These are phyloP conservation scores for Pseudolycoriella hygida DNA, from an alignment of 2,888 invertebrate species.

Conservation along the genomic window DNA sequence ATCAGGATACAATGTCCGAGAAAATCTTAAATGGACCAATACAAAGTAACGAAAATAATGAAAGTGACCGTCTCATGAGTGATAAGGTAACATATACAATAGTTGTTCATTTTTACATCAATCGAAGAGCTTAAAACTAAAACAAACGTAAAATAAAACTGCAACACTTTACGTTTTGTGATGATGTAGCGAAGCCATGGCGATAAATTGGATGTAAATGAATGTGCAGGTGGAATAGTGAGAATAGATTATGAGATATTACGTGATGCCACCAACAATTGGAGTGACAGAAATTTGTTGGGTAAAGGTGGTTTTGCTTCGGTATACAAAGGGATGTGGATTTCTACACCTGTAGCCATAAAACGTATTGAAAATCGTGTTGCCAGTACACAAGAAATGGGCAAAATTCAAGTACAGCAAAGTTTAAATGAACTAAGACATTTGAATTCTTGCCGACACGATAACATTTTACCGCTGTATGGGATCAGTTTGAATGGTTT, in stretches of 20 bases:
- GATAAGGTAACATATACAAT: no score
- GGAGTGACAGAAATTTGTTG: conserved; percentile 50
- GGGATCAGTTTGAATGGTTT: conserved; percentile 49
- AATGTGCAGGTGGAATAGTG: conserved; percentile 35
- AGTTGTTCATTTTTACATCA: no score
- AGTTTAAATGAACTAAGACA: conserved; percentile 59
- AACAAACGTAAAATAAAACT: no score
- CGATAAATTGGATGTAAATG: conserved; percentile 15
- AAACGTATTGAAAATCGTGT: conserved; percentile 53
- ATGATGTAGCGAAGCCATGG: not conserved
- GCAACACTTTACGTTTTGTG: not conserved
- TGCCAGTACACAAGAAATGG: conserved; percentile 17
- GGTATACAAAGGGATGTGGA: conserved; percentile 78
- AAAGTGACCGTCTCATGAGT: no score
- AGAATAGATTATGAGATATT: conserved; percentile 63
- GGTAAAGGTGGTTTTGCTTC: conserved; percentile 87
- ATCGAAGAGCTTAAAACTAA: no score
- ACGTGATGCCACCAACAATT: conserved; percentile 56
- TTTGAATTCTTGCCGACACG: conserved; percentile 68
- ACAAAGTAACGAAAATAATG: no score
- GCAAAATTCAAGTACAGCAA: conserved; percentile 38
- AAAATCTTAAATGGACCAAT: no score
- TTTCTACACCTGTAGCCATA: conserved; percentile 71
- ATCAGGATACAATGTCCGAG: no score
- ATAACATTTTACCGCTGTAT: conserved; percentile 77